Conservation (phyloP, 2,888 invertebrate species). For the Coenonympha glycerion region DNA sequence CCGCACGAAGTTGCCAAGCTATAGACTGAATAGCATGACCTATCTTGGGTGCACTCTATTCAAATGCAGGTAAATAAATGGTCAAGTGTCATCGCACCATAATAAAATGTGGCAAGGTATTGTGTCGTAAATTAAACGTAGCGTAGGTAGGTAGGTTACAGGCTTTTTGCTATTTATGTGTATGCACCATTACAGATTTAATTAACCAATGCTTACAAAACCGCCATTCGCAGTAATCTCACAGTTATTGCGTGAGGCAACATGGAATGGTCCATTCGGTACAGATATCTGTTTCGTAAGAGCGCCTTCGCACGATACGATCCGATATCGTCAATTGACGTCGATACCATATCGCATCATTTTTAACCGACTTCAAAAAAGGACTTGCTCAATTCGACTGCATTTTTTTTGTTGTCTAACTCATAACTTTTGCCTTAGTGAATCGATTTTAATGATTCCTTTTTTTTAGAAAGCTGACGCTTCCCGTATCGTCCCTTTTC, state of each 20-base stretch:
- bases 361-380: too few relatives aligned
- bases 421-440: too few relatives aligned
- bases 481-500: too few relatives aligned
- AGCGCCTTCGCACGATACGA: neutral
- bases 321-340: neutral
- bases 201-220: slow-evolving; percentile 6
- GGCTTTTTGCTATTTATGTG: neutral
- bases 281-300: slow-evolving; percentile 10
- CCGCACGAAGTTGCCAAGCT: too few relatives aligned
- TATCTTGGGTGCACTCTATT: too few relatives aligned
- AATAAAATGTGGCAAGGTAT: neutral
- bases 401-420: too few relatives aligned
- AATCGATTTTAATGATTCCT: too few relatives aligned
- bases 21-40: too few relatives aligned
- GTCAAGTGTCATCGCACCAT: neutral
- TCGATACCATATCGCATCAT: neutral
- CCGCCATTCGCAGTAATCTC: slow-evolving; percentile 8
- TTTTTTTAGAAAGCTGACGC: too few relatives aligned
- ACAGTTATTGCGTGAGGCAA: slow-evolving; percentile 10
- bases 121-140: neutral
- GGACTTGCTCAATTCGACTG: too few relatives aligned
- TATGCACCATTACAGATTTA: neutral
- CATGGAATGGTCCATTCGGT: slow-evolving; percentile 12
- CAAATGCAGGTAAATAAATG: too few relatives aligned
- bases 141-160: neutral